Conservation (phyloP, 2,113 vertebrate genomes). For the Pelecanoides urinatrix region DNA sequence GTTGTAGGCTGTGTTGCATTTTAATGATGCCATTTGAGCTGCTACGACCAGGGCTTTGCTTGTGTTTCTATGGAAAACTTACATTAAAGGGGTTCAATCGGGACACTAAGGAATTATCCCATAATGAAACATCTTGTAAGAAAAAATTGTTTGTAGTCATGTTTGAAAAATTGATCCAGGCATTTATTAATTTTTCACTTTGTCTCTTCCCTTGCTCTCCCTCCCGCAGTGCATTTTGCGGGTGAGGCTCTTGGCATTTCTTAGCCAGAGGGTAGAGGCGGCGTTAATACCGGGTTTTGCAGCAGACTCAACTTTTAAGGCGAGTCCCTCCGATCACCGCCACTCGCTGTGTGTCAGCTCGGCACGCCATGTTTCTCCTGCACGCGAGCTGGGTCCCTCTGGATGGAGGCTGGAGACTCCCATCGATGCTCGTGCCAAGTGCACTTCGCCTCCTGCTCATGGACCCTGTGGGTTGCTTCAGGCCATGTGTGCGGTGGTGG, state of each 20-base stretch:
- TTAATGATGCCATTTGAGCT: constrained; percentile 29
- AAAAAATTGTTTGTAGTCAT: background rate
- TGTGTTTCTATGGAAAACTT: constrained; percentile 4
- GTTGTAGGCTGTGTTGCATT: constrained; percentile 37
- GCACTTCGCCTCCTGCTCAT: fast-evolving
- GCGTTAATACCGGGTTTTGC: fast-evolving
- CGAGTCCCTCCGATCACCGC: fast-evolving
- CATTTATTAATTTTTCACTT: background rate
- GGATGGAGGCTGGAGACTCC: background rate
- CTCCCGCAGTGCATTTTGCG: background rate
- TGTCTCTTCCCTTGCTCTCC: background rate
- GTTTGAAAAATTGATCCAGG: background rate
- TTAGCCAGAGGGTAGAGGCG: background rate
- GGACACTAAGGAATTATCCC: background rate
- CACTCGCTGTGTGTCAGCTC: background rate
- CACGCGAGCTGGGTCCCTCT: background rate
- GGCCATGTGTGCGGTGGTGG: background rate
- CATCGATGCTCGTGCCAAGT: fast-evolving
- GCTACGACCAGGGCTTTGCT: background rate
- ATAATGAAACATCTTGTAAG: background rate
- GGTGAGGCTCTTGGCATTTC: background rate
- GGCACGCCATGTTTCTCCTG: background rate
- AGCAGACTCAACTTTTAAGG: background rate
- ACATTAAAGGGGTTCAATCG: background rate
- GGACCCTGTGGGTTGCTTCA: background rate